phyloP scores from a whole-genome alignment of 2,113 vertebrate genomes.

The Vimba vimba region DNA sequence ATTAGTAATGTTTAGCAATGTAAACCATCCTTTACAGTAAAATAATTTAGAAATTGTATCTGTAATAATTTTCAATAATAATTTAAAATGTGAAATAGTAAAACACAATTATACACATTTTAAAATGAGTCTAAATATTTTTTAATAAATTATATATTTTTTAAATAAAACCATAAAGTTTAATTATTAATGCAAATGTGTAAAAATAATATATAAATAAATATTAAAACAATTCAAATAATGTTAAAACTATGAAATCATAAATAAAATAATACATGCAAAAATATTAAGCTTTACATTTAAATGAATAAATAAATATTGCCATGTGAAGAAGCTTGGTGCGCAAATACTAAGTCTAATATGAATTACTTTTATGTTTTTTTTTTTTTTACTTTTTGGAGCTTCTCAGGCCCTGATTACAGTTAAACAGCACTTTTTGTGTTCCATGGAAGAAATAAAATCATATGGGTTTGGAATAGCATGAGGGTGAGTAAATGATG shows the following conservation, averaged over 20 bases:
- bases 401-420: neutral
- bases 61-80: neutral
- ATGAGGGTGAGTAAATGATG: neutral
- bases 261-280: too few relatives aligned
- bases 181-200: neutral
- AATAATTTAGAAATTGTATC: neutral
- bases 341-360: neutral
- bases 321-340: neutral
- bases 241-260: neutral
- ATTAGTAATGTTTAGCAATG: neutral
- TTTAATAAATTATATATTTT: neutral
- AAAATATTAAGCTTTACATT: neutral
- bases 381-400: neutral
- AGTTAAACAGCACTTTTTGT: neutral
- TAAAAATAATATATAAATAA: neutral
- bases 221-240: neutral
- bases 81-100: too few relatives aligned
- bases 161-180: neutral
- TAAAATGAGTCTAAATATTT: neutral
- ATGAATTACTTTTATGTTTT: neutral
- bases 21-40: neutral
- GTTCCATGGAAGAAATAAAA: neutral
- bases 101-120: neutral
- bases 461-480: neutral
- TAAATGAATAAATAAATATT: neutral